These are phyloP conservation scores for Struthio camelus DNA, from an alignment of 2,113 vertebrate genomes.

Conservation along the genomic window DNA sequence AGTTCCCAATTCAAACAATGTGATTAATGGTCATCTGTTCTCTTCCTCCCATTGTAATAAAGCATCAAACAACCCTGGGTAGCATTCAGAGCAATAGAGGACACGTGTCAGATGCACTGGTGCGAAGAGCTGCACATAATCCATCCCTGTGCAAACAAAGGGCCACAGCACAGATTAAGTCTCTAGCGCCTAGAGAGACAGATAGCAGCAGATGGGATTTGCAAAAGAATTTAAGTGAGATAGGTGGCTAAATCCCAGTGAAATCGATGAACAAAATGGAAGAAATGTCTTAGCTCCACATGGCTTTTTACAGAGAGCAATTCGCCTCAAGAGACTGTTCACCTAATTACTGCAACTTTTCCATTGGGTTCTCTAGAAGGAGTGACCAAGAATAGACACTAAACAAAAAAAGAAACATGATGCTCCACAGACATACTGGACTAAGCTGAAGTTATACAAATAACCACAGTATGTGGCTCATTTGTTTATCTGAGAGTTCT, in stretches of 20 bases:
- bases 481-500: neutral
- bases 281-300: neutral
- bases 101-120: neutral
- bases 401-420: neutral
- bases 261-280: neutral
- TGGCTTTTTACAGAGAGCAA: neutral
- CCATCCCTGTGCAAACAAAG: neutral
- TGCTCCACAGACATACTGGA: neutral
- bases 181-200: neutral
- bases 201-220: neutral
- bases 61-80: neutral
- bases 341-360: neutral
- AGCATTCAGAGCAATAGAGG: neutral
- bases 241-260: neutral
- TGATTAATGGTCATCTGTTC: neutral
- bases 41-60: slow-evolving; percentile 38
- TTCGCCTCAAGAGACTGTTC: fast-evolving
- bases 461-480: neutral
- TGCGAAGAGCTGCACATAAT: neutral
- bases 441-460: neutral
- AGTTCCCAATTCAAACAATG: slow-evolving; percentile 20
- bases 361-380: neutral
- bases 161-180: neutral
- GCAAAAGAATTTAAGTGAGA: neutral
- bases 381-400: neutral